Base-by-base conservation (phyloP, 2,797 vertebrate species). In the Perodicticus potto region DNA sequence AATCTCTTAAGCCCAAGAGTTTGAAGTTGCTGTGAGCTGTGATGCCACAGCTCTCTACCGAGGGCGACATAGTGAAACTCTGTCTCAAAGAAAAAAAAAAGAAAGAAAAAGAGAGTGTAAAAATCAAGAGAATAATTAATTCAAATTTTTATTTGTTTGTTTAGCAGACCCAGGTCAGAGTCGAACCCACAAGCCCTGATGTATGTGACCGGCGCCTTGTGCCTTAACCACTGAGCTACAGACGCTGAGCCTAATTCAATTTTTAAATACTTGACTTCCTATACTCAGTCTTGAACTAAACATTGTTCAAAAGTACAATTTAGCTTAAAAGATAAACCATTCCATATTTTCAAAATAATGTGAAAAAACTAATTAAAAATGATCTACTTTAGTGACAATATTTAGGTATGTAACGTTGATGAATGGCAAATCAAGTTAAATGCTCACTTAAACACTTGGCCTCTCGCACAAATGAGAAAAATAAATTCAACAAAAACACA, bases 281-380 rank as follows among this genome's bases (percentile, higher is more conserved):
- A 86, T 0, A 0, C 27, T 88, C 84, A 67, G 67, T 2, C 69
- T 81, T 97, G n/a, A 0, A 65, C 1, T 82, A 49, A 93, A 32
- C 25, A 14, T 3, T 13, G 0, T 3, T n/a, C 12, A 61, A 67
- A 59, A 73, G 84, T 0, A 45, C 88, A 97, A 95, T 72, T 88
- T 40, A 72, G 23, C 0, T 23, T 94, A 57, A 97, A 97, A 92
- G 10, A 88, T n/a, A 93, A 40, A 94, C 10, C 63, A n/a, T 19
- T 76, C 65, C 49, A 32, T 84, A 73, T 4, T 95, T 93, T 59
- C 91, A 89, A 97, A 95, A 72, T 10, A 89, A 1, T 87, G 1
- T 2, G 1, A 57, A 69, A 20, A n/a, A 74, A 96, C n/a, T 69
- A 80, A 34, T 17, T 57, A 6, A 82, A 45, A 90, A 93, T 37